phyloP scores from a whole-genome alignment of 2,797 vertebrate species.

The Chaetophractus vellerosus region DNA sequence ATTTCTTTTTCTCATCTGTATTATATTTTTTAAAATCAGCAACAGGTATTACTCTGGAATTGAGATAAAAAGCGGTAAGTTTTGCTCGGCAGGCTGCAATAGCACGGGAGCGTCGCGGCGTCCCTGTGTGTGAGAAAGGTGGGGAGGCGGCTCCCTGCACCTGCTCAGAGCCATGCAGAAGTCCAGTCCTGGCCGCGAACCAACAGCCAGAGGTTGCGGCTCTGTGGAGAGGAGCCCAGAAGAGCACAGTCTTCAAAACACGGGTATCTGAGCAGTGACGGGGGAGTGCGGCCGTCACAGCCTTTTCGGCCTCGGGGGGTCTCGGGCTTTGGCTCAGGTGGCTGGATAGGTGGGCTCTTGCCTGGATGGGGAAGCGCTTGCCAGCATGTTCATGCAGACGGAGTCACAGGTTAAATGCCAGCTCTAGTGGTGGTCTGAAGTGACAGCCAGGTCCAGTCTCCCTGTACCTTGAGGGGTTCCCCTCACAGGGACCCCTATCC shows the following conservation, averaged over 20 bases:
- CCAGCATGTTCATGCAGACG: neutral
- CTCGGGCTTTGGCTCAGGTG: neutral
- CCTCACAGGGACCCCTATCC: neutral
- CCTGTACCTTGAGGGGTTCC: neutral
- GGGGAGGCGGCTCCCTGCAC: fast-evolving
- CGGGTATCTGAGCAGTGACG: neutral
- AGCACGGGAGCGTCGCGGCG: neutral
- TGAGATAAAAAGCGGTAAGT: neutral
- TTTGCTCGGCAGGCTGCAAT: neutral
- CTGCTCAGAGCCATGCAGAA: neutral
- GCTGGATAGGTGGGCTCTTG: no score
- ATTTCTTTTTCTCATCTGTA: neutral
- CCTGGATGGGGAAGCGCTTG: neutral
- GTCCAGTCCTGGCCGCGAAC: neutral
- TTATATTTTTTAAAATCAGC: neutral
- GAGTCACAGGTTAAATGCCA: no score
- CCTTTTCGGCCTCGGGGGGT: neutral
- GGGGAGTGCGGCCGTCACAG: neutral
- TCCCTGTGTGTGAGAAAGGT: fast-evolving
- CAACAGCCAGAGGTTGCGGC: neutral
- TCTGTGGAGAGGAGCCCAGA: neutral
- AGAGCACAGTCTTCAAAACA: neutral
- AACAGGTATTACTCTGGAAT: neutral
- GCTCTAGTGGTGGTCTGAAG: neutral
- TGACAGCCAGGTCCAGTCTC: neutral